Evolutionary conservation across 2,113 vertebrate genomes (phyloP).

Genomic region (Leucosticte australis): DNA sequence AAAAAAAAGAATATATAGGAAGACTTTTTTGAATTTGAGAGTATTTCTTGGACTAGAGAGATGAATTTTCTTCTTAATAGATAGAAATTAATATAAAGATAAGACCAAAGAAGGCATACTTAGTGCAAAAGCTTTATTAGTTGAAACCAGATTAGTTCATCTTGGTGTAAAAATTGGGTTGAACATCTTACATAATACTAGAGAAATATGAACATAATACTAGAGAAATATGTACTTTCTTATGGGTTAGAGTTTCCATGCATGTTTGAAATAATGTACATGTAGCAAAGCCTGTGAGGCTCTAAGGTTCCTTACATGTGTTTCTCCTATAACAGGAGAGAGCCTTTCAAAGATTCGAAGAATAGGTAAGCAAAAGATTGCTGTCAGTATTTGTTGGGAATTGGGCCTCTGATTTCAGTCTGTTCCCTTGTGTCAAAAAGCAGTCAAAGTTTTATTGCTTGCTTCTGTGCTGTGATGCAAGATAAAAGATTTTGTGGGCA

Average conservation of each 20-base stretch:
- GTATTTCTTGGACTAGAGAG: not conserved
- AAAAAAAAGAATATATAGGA: not conserved
- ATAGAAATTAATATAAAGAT: not conserved
- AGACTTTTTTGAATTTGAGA: not conserved
- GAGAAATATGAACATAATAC: not conserved
- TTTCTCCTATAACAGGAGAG: conserved; percentile 65
- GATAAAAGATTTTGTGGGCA: not conserved
- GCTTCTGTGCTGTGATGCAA: conserved; percentile 2
- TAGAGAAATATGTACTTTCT: not conserved
- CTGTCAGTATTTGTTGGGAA: conserved; percentile 29
- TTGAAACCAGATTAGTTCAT: not conserved
- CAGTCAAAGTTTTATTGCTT: not conserved
- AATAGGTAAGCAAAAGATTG: conserved; percentile 58
- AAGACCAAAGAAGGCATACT: not conserved
- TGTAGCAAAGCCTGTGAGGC: conserved; percentile 18
- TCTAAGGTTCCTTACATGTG: conserved; percentile 54
- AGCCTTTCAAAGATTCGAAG: conserved; percentile 58
- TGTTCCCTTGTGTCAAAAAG: conserved; percentile 4
- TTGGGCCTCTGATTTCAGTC: not conserved
- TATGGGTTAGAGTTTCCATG: not conserved
- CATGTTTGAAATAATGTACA: not conserved
- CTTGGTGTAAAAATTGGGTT: not conserved
- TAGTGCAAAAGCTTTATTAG: not conserved
- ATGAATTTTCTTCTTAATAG: not conserved
- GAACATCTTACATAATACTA: not conserved